Evolutionary conservation across 2,888 invertebrate species (phyloP).

Genomic region (Lobophora halterata): DNA sequence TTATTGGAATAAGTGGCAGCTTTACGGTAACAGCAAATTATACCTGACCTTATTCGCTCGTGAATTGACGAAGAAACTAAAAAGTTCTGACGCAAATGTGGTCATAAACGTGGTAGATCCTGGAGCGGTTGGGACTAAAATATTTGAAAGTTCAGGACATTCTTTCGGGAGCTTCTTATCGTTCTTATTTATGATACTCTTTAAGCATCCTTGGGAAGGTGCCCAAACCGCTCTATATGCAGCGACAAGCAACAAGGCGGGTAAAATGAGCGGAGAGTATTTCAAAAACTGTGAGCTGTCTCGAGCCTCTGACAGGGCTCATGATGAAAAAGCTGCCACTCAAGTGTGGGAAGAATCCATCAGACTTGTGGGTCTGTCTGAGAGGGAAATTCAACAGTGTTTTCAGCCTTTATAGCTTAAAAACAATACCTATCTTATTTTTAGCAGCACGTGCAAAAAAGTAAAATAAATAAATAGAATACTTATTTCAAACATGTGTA

Average conservation of each 20-base stretch:
- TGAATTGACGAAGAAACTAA: conserved; percentile 85
- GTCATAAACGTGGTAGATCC: conserved; percentile 92
- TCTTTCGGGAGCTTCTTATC: conserved; percentile 77
- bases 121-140: conserved; percentile 89
- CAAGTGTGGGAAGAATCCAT: conserved; percentile 91
- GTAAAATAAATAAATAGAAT: too few relatives aligned
- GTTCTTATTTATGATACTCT: conserved; percentile 83
- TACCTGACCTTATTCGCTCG: conserved; percentile 85
- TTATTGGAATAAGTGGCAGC: conserved; percentile 64
- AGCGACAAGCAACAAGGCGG: conserved; percentile 86
- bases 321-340: conserved; percentile 84
- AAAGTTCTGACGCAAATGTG: conserved; percentile 81
- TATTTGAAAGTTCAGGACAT: conserved; percentile 80
- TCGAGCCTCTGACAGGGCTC: conserved; percentile 79
- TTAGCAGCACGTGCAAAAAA: too few relatives aligned
- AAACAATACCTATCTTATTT: too few relatives aligned
- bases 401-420: conserved; percentile 27
- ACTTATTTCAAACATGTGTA: conserved; percentile 1
- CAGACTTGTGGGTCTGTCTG: conserved; percentile 83
- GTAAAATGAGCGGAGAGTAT: conserved; percentile 86
- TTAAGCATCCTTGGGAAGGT: conserved; percentile 89
- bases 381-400: conserved; percentile 83
- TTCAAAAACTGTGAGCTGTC: conserved; percentile 87
- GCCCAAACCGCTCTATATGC: conserved; percentile 88
- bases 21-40: conserved; percentile 85